These are phyloP conservation scores for Acipenser oxyrinchus DNA, from an alignment of 2,797 vertebrate species.

Conservation along the genomic window DNA sequence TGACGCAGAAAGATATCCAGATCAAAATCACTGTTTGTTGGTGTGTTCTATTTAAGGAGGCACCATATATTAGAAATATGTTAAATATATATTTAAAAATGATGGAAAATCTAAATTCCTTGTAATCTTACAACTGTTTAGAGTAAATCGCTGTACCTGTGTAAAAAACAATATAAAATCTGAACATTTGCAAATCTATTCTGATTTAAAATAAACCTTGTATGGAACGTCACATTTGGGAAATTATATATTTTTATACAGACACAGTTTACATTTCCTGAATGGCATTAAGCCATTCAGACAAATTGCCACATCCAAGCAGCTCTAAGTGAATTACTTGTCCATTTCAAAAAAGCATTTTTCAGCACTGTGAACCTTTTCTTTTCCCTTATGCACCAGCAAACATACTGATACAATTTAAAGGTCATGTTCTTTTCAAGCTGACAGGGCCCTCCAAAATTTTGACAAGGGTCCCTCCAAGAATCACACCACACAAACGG, in stretches of 20 bases:
- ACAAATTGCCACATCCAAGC: conserved; percentile 56
- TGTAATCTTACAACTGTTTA: too few relatives aligned
- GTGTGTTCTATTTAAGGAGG: too few relatives aligned
- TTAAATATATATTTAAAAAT: too few relatives aligned
- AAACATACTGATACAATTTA: conserved; percentile 99
- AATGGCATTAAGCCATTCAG: conserved; percentile 20
- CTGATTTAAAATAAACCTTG: background rate
- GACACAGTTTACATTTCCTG: conserved; percentile 14
- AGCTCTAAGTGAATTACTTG: conserved; percentile 61
- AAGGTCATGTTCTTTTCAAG: conserved; percentile 99
- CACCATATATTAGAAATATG: too few relatives aligned
- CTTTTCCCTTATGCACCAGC: conserved; percentile 91
- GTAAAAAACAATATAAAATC: conserved; percentile 5
- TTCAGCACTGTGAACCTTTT: conserved; percentile 82
- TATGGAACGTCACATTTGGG: background rate
- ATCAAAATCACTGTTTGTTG: too few relatives aligned
- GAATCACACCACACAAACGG: conserved; percentile 65
- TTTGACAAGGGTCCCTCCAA: conserved; percentile 90
- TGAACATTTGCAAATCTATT: conserved; percentile 5
- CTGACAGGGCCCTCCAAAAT: conserved; percentile 97
- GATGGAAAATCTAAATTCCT: too few relatives aligned
- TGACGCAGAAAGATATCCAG: too few relatives aligned
- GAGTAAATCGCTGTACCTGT: background rate
- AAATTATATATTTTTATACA: conserved; percentile 8
- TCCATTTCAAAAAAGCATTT: conserved; percentile 55